phyloP scores from a whole-genome alignment of 1,140 invertebrate genomes.

The Ylistrum balloti region DNA sequence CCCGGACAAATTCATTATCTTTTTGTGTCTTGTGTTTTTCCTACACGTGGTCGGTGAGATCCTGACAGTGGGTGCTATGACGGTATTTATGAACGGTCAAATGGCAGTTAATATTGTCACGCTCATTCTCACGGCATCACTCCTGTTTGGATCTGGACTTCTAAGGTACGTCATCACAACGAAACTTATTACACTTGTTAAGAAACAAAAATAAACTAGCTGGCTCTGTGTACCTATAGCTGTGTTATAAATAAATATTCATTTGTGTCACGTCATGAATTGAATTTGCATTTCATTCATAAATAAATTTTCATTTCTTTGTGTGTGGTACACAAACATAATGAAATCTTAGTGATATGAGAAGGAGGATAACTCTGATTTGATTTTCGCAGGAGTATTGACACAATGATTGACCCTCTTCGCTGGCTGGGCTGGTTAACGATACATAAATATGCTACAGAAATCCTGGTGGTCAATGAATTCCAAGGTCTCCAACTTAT shows the following conservation, averaged over 20 bases:
- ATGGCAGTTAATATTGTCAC: not conserved
- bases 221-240: too few relatives aligned
- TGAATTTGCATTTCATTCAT: too few relatives aligned
- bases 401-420: not conserved
- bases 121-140: not conserved
- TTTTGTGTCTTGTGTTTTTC: constrained; percentile 61
- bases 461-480: not conserved
- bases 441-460: not conserved
- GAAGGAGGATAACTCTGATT: too few relatives aligned
- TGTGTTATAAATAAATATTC: too few relatives aligned
- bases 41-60: constrained; percentile 68
- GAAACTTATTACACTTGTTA: too few relatives aligned
- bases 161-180: not conserved
- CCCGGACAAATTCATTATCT: constrained; percentile 64
- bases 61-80: constrained; percentile 61
- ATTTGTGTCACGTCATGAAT: too few relatives aligned
- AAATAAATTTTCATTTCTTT: too few relatives aligned
- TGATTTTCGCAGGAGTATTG: not conserved
- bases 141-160: not conserved
- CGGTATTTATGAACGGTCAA: not conserved
- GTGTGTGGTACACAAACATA: too few relatives aligned
- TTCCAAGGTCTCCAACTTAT: not conserved
- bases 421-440: not conserved
- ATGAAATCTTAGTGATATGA: too few relatives aligned
- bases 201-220: too few relatives aligned